Evolutionary conservation across 2,888 invertebrate genomes (phyloP).

Genomic region (Drosophila anceps): DNA sequence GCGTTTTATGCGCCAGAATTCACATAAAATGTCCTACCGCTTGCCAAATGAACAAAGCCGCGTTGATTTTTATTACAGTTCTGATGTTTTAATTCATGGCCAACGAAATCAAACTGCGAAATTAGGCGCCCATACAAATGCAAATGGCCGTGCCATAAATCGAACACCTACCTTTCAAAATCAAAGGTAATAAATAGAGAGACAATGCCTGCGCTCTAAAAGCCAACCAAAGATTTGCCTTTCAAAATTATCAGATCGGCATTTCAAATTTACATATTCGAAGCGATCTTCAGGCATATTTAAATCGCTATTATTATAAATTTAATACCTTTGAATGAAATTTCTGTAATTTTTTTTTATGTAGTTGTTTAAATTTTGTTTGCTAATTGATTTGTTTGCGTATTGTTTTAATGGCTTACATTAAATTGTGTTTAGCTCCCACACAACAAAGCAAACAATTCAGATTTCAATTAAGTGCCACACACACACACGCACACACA

Average conservation of each 20-base stretch:
- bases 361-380: background rate
- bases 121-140: constrained; percentile 48
- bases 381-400: constrained; percentile 36
- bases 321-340: background rate
- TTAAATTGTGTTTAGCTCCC: constrained; percentile 25
- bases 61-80: constrained; percentile 26
- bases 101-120: constrained; percentile 14
- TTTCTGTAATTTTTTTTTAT: background rate
- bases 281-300: background rate
- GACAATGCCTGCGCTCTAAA: constrained; percentile 48
- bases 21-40: constrained; percentile 1
- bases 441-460: constrained; percentile 46
- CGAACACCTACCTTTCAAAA: constrained; percentile 47
- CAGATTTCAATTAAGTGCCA: constrained; percentile 70
- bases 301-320: background rate
- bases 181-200: constrained; percentile 29
- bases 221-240: constrained; percentile 32
- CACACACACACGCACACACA: constrained; percentile 8
- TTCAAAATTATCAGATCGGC: constrained; percentile 30
- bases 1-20: background rate
- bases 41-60: background rate
- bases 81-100: constrained; percentile 24
- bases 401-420: constrained; percentile 33
- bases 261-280: constrained; percentile 49
- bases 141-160: constrained; percentile 43